Base-by-base conservation (phyloP, 2,888 invertebrate genomes). In the Allacma fusca region DNA sequence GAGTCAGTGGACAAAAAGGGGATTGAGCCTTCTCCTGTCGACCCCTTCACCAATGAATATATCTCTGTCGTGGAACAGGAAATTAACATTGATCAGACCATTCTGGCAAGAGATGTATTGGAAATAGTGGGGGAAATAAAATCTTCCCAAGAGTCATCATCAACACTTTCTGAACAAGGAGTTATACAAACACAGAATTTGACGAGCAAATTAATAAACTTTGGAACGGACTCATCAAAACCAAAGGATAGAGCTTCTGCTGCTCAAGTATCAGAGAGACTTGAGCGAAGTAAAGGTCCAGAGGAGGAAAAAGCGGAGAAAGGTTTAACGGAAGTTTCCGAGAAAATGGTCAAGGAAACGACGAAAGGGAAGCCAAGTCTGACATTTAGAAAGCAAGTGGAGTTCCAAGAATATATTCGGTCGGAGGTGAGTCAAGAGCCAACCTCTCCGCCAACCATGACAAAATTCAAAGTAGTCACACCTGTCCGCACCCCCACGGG, bases 381-480 rank as follows among this genome's bases (percentile, higher is more conserved):
- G 13, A 62, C 40, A 26, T 67, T 67, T 4, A 65, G 44, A 64
- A 26, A 43, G 44, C 43, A 71, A 71, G 64, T 44, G 34, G 28
- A 69, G 13, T 67, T 68, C 50, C 34, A 62, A 43, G 64, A 70
- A 62, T 40, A 57, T n/a, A 69, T 34, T 12, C 34, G 76, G 57
- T 62, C n/a, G 19, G 9, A 5, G n/a, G 40, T 40, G 5, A 13
- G 5, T n/a, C 24, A 62, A 23, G 62, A 62, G 24, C 77, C 68
- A 5, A 34, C 34, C 0, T 80, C 83, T 1, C 81, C 82, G 43
- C 79, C 82, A 16, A 80, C 81, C 62, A 80, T 81, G 16, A 83
- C 83, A 19, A 75, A 79, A 24, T 80, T 83, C 44, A 83, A 83
- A 59, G 81, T 82, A 12, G 80, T 80, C 24, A 81, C 82, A 7